Conservation (phyloP, 2,113 vertebrate genomes). For the Hystrix cristata region DNA sequence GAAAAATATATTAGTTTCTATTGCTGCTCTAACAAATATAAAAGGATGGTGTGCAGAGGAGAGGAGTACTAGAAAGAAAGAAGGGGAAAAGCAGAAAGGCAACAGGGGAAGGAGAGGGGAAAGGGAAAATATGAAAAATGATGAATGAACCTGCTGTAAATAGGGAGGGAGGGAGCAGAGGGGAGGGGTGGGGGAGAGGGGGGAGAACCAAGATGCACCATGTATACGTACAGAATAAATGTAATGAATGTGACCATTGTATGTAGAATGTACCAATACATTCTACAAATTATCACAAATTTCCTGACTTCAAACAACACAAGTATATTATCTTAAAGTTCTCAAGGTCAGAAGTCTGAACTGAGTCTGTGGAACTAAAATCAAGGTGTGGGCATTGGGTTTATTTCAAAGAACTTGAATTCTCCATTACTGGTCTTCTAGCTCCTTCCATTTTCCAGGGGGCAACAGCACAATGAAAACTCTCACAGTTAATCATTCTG, state of each 20-base stretch:
- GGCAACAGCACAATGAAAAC: background rate
- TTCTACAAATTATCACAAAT: background rate
- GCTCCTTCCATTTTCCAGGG: background rate
- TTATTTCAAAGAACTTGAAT: background rate
- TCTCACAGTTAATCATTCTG: background rate
- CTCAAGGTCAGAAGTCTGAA: background rate
- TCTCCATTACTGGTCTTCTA: background rate
- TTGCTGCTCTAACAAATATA: background rate
- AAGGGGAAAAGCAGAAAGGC: too few species aligned
- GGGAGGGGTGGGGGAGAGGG: too few species aligned
- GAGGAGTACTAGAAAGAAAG: too few species aligned
- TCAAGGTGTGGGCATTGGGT: background rate
- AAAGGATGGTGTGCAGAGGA: too few species aligned
- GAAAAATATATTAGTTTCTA: background rate
- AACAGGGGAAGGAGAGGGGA: too few species aligned
- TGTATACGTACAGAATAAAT: too few species aligned
- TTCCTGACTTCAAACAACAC: background rate
- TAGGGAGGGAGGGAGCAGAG: too few species aligned
- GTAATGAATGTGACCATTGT: too few species aligned
- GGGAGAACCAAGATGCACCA: too few species aligned
- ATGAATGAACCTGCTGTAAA: too few species aligned
- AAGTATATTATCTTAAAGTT: background rate
- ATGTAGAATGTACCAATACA: too few species aligned
- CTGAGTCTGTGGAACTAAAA: background rate
- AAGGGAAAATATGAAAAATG: too few species aligned